A percentile compares a stretch with the other conserved stretches of the same genome.
Evolutionary conservation across 2,888 invertebrate species (phyloP).

Genomic region (Chloroclysta siterata): DNA sequence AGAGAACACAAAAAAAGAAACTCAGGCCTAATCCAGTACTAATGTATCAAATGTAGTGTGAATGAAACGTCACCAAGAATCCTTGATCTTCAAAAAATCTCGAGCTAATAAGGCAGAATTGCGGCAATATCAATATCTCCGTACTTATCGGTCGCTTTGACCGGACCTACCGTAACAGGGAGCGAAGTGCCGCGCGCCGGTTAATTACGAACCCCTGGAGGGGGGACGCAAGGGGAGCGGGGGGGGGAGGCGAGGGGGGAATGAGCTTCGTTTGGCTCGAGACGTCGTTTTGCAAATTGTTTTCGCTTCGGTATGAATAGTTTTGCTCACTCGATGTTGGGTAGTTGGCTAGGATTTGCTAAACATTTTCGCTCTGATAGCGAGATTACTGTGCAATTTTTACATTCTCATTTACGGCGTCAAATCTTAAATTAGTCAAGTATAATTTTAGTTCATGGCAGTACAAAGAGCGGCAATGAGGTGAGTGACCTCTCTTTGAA

Average conservation of each 20-base stretch:
- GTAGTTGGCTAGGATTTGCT: constrained; percentile 15
- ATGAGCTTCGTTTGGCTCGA: constrained; percentile 38
- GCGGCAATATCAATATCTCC: constrained; percentile 36
- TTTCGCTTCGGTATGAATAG: constrained; percentile 34
- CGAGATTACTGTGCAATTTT: background rate
- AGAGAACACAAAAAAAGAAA: background rate
- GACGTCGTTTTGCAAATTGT: constrained; percentile 41
- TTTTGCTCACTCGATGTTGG: constrained; percentile 15
- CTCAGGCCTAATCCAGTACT: background rate
- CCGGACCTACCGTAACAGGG: constrained; percentile 42
- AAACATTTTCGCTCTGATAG: constrained; percentile 1
- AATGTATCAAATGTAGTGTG: background rate
- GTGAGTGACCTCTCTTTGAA: background rate
- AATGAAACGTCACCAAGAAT: background rate
- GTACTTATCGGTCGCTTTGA: constrained; percentile 25
- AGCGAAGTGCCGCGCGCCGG: constrained; percentile 40
- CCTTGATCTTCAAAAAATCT: constrained; percentile 2
- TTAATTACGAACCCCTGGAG: constrained; percentile 38
- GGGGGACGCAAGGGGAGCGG: constrained; percentile 15
- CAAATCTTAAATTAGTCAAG: background rate
- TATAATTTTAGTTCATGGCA: background rate
- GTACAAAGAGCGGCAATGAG: background rate
- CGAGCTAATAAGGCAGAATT: constrained; percentile 21
- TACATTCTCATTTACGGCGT: background rate
- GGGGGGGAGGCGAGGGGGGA: constrained; percentile 31